Conservation (phyloP, 2,888 invertebrate species). For the Bembecia ichneumoniformis region DNA sequence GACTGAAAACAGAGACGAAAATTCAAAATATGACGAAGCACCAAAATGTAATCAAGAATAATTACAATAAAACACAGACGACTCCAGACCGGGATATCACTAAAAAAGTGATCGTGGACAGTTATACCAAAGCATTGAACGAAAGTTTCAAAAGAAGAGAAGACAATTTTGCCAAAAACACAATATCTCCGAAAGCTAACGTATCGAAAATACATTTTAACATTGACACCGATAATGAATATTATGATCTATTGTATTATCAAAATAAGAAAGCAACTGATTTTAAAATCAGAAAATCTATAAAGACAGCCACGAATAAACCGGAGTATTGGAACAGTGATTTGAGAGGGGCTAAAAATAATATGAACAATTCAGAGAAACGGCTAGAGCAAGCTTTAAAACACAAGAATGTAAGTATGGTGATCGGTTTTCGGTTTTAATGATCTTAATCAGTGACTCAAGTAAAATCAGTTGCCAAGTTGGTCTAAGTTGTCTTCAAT, state of each 20-base stretch:
- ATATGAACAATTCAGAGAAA: too few species aligned
- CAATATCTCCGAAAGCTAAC: constrained; percentile 13
- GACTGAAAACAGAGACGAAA: too few species aligned
- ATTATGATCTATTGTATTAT: constrained; percentile 36
- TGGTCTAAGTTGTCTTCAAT: too few species aligned
- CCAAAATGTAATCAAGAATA: neutral
- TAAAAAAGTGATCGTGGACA: constrained; percentile 39
- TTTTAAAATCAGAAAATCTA: constrained; percentile 13
- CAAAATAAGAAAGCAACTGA: constrained; percentile 30
- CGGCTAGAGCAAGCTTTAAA: too few species aligned
- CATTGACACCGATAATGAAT: constrained; percentile 41
- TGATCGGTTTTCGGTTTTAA: too few species aligned
- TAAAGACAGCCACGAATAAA: constrained; percentile 20
- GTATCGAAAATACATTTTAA: constrained; percentile 40
- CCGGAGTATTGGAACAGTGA: constrained; percentile 14
- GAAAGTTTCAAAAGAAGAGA: constrained; percentile 11
- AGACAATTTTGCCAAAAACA: constrained; percentile 7
- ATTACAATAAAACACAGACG: constrained; percentile 9
- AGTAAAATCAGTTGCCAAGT: too few species aligned
- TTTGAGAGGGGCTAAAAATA: constrained; percentile 4
- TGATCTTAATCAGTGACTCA: too few species aligned
- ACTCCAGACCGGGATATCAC: constrained; percentile 27
- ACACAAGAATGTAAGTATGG: too few species aligned
- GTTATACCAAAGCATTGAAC: constrained; percentile 30
- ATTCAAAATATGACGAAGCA: too few species aligned